Percentiles rank a stretch among this genome's conserved stretches.
These are phyloP conservation scores for Pelodiscus sinensis DNA, from an alignment of 2,113 vertebrate genomes.

Conservation along the genomic window DNA sequence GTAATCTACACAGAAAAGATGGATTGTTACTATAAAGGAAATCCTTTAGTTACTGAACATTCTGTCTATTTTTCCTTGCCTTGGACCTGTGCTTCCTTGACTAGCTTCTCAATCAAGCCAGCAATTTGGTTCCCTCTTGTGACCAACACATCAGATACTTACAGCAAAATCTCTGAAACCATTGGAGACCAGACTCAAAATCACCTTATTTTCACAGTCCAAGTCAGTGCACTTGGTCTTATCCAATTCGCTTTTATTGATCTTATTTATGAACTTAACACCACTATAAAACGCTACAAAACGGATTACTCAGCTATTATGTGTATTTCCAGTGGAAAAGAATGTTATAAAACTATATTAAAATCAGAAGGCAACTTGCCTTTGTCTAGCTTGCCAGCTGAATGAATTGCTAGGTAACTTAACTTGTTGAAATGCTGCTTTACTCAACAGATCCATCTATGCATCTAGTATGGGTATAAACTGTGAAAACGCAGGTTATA, in stretches of 20 bases:
- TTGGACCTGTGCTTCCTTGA: neutral
- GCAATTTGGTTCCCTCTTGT: neutral
- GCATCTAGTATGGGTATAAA: neutral
- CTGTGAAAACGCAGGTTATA: neutral
- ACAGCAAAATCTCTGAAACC: slow-evolving; percentile 27
- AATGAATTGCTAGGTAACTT: neutral
- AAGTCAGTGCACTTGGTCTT: slow-evolving; percentile 2
- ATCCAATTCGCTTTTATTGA: neutral
- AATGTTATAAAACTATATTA: neutral
- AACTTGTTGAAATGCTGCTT: neutral
- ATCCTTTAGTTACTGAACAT: neutral
- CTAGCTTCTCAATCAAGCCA: neutral
- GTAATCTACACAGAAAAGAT: neutral
- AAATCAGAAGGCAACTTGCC: neutral
- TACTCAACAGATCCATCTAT: neutral
- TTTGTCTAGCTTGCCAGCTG: neutral
- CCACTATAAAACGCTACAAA: slow-evolving; percentile 1
- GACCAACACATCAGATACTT: slow-evolving; percentile 6
- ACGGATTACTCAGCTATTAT: neutral
- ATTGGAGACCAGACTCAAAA: slow-evolving; percentile 47
- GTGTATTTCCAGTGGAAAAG: slow-evolving; percentile 2
- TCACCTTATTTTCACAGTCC: slow-evolving; percentile 8
- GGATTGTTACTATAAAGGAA: neutral
- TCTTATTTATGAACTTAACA: slow-evolving; percentile 21
- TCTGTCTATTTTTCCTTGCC: neutral